These are phyloP conservation scores for Rhingia campestris DNA, from an alignment of 2,888 invertebrate genomes.

Conservation along the genomic window DNA sequence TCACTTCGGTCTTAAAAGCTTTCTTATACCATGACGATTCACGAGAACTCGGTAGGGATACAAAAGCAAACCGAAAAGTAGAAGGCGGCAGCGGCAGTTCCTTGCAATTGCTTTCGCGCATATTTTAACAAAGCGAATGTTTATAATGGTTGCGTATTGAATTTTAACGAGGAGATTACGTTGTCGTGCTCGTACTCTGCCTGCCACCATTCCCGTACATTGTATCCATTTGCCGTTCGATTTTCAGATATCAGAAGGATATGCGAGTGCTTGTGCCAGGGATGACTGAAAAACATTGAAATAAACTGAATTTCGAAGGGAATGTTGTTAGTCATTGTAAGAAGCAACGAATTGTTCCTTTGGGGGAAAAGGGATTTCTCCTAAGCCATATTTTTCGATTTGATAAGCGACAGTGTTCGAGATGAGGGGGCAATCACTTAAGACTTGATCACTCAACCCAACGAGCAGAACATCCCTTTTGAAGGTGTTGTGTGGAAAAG, in stretches of 20 bases:
- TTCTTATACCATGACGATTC: conserved; percentile 65
- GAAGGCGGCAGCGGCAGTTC: conserved; percentile 61
- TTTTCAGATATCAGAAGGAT: conserved; percentile 44
- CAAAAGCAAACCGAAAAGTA: conserved; percentile 38
- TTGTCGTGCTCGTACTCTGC: conserved; percentile 27
- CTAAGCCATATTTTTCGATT: conserved; percentile 50
- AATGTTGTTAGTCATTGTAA: conserved; percentile 48
- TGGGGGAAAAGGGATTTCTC: conserved; percentile 18
- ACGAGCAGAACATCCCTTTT: too few species aligned
- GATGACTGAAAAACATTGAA: conserved; percentile 46
- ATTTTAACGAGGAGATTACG: conserved; percentile 73
- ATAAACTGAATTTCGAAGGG: conserved; percentile 64
- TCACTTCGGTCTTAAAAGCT: conserved; percentile 72
- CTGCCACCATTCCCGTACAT: conserved; percentile 31
- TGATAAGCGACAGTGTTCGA: conserved; percentile 16
- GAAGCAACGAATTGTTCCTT: conserved; percentile 34
- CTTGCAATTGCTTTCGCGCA: conserved; percentile 73
- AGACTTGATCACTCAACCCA: background rate
- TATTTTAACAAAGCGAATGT: conserved; percentile 74
- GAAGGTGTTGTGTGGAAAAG: background rate
- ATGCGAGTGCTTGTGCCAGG: conserved; percentile 7
- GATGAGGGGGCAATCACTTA: conserved; percentile 7
- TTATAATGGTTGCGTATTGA: conserved; percentile 74
- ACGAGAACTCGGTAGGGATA: conserved; percentile 18
- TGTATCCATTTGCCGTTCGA: conserved; percentile 60